Conservation (phyloP, 2,797 vertebrate species). For the Paedocypris micromegethes region DNA sequence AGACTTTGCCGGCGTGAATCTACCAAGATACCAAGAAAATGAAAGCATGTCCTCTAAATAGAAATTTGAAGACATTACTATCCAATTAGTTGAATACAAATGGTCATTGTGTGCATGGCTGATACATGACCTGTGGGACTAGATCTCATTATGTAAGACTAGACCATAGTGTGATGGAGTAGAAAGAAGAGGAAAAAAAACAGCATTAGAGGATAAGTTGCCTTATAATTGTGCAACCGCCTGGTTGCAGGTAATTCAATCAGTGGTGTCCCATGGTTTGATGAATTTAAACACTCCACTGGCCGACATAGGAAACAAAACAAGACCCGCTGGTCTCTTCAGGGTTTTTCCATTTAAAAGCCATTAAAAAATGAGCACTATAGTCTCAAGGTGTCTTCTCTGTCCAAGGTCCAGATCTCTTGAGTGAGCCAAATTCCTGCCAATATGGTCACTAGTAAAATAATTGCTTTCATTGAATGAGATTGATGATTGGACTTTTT, state of each 20-base stretch:
- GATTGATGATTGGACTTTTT: conserved; percentile 38
- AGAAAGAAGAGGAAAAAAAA: neutral
- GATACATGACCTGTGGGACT: no score
- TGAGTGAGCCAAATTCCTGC: conserved; percentile 32
- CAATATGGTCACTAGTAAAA: conserved; percentile 32
- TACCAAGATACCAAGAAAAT: no score
- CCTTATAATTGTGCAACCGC: neutral
- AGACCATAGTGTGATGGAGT: neutral
- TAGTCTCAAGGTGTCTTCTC: conserved; percentile 20
- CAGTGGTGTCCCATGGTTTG: neutral
- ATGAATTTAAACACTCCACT: neutral
- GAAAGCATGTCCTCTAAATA: no score
- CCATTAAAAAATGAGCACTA: conserved; percentile 7
- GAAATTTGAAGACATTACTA: no score
- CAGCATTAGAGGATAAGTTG: no score
- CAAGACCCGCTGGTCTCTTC: no score
- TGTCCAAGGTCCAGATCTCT: conserved; percentile 24
- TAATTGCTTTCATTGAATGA: conserved; percentile 40
- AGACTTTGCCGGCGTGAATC: no score
- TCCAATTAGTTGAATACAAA: no score
- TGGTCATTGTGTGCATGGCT: no score
- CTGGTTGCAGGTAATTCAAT: neutral
- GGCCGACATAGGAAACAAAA: no score
- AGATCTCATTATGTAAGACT: no score
- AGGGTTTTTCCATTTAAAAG: neutral